Evolutionary conservation across 1,140 invertebrate genomes (phyloP), one percentile per base, ranked within the genome.

Genomic region (Drosophila asahinai): DNA sequence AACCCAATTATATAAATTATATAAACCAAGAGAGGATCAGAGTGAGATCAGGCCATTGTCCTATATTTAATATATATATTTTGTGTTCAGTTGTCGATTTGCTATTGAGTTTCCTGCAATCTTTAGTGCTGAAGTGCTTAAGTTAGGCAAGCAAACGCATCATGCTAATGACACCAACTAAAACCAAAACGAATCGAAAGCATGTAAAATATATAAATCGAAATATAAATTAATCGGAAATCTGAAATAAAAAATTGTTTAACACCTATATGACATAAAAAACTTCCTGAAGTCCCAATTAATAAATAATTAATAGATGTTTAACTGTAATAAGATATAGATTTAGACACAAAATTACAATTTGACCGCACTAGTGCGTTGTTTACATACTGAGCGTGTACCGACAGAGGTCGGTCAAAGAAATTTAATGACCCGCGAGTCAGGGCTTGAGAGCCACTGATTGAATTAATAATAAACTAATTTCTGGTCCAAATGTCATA

Each of bases 41-140:
- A 45, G 54, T 19, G 15, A 68, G 36, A 59, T 60, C 68, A 73
- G 74, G 63, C 68, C 77, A 66, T 57, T 78, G 86, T 91, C 84
- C 86, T 81, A 81, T 90, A 89, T 91, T 89, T 90, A 76, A 73
- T 14, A 55, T 6, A 30, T 25, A 25, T 80, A 48, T 77, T 76
- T 55, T 63, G 57, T 49, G 47, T 82, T 75, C 63, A 59, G 30
- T 63, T 68, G 40, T 81, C 73, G 43, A 71, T 51, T 59, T 70
- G 55, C 57, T 38, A 40, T 70, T 84, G 40, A 83, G 62, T 83
- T 84, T 58, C 17, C 33, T 57, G 47, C 57, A 58, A 38, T 51
- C 54, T 54, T 80, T 64, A 47, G 49, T 43, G 74, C 77, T 80
- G 42, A 67, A 60, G 77, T 84, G 81, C 81, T 58, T 72, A 60